Percentiles rank a stretch among this genome's conserved stretches.
Evolutionary conservation across 2,888 invertebrate species (phyloP).

Genomic region (Nezara viridula): DNA sequence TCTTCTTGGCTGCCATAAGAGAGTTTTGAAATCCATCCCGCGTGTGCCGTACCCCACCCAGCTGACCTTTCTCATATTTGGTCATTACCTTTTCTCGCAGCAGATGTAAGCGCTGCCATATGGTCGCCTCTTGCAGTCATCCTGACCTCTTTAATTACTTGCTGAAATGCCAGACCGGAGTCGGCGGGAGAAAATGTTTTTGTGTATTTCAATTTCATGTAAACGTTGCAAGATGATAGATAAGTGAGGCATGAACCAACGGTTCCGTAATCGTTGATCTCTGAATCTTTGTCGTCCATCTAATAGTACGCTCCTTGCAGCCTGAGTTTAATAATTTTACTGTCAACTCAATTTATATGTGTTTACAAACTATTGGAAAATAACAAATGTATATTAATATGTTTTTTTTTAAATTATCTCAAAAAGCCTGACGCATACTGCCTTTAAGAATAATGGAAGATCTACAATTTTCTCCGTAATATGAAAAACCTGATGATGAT

Average conservation of each 20-base stretch:
- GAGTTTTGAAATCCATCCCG: neutral
- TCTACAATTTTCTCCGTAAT: too few species aligned
- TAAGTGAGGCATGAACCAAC: neutral
- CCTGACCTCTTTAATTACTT: neutral
- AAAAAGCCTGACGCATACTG: too few species aligned
- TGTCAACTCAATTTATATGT: too few species aligned
- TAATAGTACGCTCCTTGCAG: too few species aligned
- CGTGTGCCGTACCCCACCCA: slow-evolving; percentile 3
- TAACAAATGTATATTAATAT: too few species aligned
- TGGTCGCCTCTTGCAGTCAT: slow-evolving; percentile 38
- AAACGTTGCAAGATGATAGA: neutral
- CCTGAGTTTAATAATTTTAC: too few species aligned
- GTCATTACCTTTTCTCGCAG: slow-evolving; percentile 41
- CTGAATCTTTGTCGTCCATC: too few species aligned
- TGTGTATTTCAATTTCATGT: neutral
- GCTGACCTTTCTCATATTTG: slow-evolving; percentile 35
- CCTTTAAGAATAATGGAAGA: too few species aligned
- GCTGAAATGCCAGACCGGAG: neutral
- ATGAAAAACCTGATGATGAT: too few species aligned
- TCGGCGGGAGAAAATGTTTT: neutral
- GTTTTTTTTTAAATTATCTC: too few species aligned
- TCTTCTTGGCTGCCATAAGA: neutral
- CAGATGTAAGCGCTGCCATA: slow-evolving; percentile 39
- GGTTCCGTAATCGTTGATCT: neutral
- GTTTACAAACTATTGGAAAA: too few species aligned